Conservation (phyloP, 2,888 invertebrate species). For the Megalurothrips usitatus region DNA sequence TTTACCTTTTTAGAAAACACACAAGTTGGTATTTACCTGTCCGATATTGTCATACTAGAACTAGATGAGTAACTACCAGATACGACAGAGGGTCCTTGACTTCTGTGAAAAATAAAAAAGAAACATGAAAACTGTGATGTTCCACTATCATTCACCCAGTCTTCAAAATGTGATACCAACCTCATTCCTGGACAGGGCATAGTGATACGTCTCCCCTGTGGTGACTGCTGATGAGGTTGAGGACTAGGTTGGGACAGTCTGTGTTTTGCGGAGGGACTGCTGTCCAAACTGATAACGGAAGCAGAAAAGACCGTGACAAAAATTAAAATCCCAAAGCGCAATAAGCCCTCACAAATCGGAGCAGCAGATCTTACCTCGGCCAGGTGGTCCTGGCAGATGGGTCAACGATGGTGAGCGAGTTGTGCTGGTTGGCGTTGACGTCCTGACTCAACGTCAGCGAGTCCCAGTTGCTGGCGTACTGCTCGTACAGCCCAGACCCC, state of each 20-base stretch:
- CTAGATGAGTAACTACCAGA: not conserved
- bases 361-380: not conserved
- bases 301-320: not conserved
- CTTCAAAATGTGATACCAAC: not conserved
- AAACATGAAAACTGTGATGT: no score
- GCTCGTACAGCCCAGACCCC: not conserved
- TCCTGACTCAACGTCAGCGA: not conserved
- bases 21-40: not conserved
- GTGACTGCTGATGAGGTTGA: conserved; percentile 15
- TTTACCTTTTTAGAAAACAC: not conserved
- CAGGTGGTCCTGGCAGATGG: not conserved
- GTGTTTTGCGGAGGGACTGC: not conserved
- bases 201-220: not conserved
- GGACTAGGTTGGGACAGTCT: conserved; percentile 12
- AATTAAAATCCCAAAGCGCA: not conserved
- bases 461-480: not conserved
- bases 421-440: not conserved
- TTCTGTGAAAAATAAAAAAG: not conserved
- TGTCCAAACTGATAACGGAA: not conserved
- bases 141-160: no score
- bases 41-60: conserved; percentile 6
- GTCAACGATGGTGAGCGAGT: not conserved
- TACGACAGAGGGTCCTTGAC: not conserved
- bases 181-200: not conserved
- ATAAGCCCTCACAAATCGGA: not conserved